Percentiles rank a stretch among this genome's conserved stretches.
Evolutionary conservation across 2,113 vertebrate species (phyloP).

Genomic region (Psittacula cyanocephala): DNA sequence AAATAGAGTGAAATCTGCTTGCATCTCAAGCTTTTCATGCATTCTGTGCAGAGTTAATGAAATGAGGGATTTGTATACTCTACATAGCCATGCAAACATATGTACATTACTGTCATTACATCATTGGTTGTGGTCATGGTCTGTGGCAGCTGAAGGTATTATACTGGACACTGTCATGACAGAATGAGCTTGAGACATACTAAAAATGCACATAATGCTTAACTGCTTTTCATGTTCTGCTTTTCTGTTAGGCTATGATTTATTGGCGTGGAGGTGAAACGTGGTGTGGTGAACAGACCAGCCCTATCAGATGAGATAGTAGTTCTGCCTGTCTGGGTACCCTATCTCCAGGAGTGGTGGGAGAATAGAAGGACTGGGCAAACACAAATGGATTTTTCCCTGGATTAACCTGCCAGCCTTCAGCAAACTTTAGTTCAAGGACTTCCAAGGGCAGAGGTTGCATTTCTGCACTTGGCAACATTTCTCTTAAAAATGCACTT

Average conservation of each 20-base stretch:
- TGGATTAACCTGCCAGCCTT: constrained; percentile 30
- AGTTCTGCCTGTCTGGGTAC: neutral
- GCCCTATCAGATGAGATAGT: neutral
- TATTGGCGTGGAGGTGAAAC: neutral
- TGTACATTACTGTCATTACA: rapidly evolving
- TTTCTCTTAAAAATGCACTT: neutral
- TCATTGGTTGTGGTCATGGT: neutral
- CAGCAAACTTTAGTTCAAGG: constrained; percentile 41
- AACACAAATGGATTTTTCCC: neutral
- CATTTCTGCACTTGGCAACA: constrained; percentile 2
- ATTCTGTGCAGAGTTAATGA: neutral
- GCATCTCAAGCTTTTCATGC: neutral
- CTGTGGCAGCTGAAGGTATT: neutral
- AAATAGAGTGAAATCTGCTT: neutral
- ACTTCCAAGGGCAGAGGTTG: constrained; percentile 7
- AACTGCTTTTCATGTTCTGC: neutral
- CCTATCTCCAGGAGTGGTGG: neutral
- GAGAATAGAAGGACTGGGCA: neutral
- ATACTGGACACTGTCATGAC: neutral
- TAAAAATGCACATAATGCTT: neutral
- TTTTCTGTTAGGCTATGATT: neutral
- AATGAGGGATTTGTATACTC: neutral
- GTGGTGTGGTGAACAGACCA: neutral
- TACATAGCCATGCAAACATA: neutral
- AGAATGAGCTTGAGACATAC: neutral